Evolutionary conservation across 2,888 invertebrate species (phyloP).

Genomic region (Drosophila meridiana): DNA sequence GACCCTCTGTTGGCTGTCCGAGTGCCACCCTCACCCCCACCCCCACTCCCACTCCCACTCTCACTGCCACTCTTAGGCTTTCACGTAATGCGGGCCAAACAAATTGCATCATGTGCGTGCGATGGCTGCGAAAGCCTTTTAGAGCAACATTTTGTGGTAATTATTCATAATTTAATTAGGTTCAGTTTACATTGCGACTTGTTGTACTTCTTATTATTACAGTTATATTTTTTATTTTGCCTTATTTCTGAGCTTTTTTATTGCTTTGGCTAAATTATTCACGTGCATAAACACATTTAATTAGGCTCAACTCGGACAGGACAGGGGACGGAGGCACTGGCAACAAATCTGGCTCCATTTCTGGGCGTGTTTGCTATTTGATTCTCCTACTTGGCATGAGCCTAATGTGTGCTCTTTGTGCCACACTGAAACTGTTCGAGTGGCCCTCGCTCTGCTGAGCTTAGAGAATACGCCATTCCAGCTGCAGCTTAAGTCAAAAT

Average conservation of each 20-base stretch:
- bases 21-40: neutral
- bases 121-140: constrained; percentile 59
- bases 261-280: constrained; percentile 70
- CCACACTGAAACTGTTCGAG: constrained; percentile 13
- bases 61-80: too few relatives aligned
- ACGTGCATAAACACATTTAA: constrained; percentile 84
- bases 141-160: constrained; percentile 61
- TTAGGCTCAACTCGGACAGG: constrained; percentile 49
- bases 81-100: constrained; percentile 65
- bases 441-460: constrained; percentile 15
- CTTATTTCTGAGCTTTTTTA: constrained; percentile 48
- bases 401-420: constrained; percentile 24
- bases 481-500: constrained; percentile 34
- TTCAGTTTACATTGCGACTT: constrained; percentile 70
- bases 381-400: constrained; percentile 47
- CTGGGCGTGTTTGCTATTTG: constrained; percentile 28
- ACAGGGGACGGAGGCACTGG: neutral
- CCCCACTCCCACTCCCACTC: neutral
- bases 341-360: constrained; percentile 54
- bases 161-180: constrained; percentile 84
- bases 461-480: constrained; percentile 3
- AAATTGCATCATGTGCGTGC: constrained; percentile 83
- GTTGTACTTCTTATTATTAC: constrained; percentile 45
- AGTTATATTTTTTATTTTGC: constrained; percentile 31
- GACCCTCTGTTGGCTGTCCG: constrained; percentile 30